phyloP scores from a whole-genome alignment of 2,888 invertebrate species.

The Hypselothyrea guttata region DNA sequence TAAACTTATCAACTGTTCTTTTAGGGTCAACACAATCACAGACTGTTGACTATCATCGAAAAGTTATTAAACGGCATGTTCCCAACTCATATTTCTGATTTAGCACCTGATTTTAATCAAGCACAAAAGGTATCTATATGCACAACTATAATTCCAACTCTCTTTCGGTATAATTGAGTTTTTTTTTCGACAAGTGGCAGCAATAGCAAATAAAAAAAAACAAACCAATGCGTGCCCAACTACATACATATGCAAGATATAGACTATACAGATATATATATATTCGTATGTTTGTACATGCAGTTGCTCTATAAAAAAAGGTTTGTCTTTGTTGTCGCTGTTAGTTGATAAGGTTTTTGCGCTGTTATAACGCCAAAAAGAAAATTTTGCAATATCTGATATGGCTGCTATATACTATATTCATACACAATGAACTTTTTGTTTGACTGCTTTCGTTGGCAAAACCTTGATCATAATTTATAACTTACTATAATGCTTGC shows the following conservation, averaged over 20 bases:
- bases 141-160: constrained; percentile 13
- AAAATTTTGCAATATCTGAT: constrained; percentile 51
- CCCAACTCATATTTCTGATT: constrained; percentile 39
- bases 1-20: constrained; percentile 11
- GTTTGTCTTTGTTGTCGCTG: constrained; percentile 30
- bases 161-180: constrained; percentile 6
- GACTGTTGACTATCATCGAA: constrained; percentile 9
- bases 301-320: constrained; percentile 28
- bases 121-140: constrained; percentile 23
- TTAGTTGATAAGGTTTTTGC: constrained; percentile 51
- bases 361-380: constrained; percentile 29
- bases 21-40: constrained; percentile 34
- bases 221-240: constrained; percentile 27
- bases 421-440: constrained; percentile 14
- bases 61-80: constrained; percentile 47
- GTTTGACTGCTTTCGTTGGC: constrained; percentile 32
- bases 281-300: constrained; percentile 12
- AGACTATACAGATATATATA: background rate
- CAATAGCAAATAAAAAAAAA: constrained; percentile 16
- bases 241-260: constrained; percentile 3
- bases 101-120: constrained; percentile 59
- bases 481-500: constrained; percentile 27
- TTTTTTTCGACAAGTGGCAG: constrained; percentile 29
- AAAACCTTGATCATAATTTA: constrained; percentile 39
- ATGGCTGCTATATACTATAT: constrained; percentile 10